phyloP scores from a whole-genome alignment of 2,113 vertebrate genomes.

The Uropsilus gracilis region DNA sequence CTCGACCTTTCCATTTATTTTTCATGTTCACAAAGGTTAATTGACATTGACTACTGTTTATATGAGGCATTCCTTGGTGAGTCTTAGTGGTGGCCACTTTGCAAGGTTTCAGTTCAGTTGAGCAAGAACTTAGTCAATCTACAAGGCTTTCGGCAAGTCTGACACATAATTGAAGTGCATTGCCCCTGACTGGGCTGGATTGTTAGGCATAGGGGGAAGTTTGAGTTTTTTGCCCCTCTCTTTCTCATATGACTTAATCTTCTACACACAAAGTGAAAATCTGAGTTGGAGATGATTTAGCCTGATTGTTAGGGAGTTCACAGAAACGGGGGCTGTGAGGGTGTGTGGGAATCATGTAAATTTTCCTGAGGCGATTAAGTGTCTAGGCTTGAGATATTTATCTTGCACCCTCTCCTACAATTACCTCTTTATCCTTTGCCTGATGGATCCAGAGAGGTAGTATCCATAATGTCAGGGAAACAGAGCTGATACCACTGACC shows the following conservation, averaged over 20 bases:
- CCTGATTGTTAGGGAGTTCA: not conserved
- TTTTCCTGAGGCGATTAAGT: not conserved
- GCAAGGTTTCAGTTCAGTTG: constrained; percentile 60
- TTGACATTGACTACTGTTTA: constrained; percentile 42
- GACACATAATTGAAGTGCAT: constrained; percentile 4
- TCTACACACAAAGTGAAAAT: not conserved
- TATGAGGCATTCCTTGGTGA: constrained; percentile 49
- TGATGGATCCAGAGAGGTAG: constrained; percentile 14
- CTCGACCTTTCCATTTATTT: constrained; percentile 50
- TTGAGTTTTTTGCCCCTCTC: not conserved
- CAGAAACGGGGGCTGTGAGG: too few species aligned
- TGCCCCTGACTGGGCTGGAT: not conserved
- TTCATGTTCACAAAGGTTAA: constrained; percentile 58
- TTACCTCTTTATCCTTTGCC: not conserved
- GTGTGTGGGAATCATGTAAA: not conserved
- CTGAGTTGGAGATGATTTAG: not conserved
- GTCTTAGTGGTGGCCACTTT: constrained; percentile 47
- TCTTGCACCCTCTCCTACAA: not conserved
- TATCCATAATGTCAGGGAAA: not conserved
- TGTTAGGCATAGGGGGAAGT: not conserved
- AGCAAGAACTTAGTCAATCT: constrained; percentile 47
- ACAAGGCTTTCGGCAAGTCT: not conserved
- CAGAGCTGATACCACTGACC: not conserved
- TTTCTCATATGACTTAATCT: not conserved
- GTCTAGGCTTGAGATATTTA: not conserved